Conservation (phyloP, 2,113 vertebrate species). For the Piprites chloris region DNA sequence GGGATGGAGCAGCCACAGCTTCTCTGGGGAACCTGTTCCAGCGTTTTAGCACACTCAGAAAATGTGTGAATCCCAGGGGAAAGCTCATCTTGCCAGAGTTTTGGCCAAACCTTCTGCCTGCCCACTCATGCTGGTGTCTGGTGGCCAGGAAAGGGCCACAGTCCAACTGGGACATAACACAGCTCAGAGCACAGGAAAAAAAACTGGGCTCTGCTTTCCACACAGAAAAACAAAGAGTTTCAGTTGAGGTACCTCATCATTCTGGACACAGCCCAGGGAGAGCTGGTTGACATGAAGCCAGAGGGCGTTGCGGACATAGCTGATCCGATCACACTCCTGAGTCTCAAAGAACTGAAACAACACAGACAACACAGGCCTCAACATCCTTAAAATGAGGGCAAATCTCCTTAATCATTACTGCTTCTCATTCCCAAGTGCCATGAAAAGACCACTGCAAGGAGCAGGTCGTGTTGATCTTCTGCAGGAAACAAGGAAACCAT, state of each 20-base stretch:
- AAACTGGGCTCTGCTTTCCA: neutral
- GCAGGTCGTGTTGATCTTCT: neutral
- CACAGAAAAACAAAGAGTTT: neutral
- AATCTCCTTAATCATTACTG: neutral
- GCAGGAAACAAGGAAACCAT: neutral
- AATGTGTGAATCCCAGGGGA: neutral
- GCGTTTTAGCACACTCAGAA: neutral
- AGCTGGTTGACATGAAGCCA: conserved; percentile 94
- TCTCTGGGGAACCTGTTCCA: neutral
- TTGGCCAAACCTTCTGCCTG: neutral
- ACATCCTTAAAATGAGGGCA: rapidly evolving
- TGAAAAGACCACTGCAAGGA: neutral
- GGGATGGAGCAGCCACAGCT: neutral
- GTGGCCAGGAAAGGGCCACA: neutral
- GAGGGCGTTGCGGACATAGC: conserved; percentile 82
- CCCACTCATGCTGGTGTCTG: neutral
- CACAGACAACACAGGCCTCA: neutral
- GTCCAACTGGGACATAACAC: rapidly evolving
- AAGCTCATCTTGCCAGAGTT: neutral
- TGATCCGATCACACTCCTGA: conserved; percentile 87
- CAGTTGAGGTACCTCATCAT: conserved; percentile 79
- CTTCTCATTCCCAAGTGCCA: neutral
- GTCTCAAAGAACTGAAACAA: conserved; percentile 82
- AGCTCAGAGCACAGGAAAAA: neutral
- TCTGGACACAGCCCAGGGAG: conserved; percentile 88